Conservation (phyloP, 2,888 invertebrate species). For the Luperina nickerlii region DNA sequence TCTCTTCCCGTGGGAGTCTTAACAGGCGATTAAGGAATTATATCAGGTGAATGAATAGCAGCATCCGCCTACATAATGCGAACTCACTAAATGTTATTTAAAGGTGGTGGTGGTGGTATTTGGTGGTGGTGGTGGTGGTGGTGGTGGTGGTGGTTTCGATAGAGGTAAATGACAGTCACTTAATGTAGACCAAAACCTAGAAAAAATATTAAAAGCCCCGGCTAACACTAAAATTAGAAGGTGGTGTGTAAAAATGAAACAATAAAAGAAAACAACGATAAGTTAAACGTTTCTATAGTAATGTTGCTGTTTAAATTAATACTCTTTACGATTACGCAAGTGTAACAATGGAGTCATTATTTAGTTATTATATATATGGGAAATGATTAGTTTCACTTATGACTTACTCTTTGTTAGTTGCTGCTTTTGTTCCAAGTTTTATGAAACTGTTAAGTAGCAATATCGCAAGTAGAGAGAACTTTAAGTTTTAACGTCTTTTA, state of each 20-base stretch:
- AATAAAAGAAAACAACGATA: conserved; percentile 41
- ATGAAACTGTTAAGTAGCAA: conserved; percentile 54
- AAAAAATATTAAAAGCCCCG: conserved; percentile 1
- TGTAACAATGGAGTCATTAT: conserved; percentile 66
- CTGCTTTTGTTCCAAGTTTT: conserved; percentile 64
- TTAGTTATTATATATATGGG: conserved; percentile 60
- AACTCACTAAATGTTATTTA: conserved; percentile 27
- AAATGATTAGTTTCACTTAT: conserved; percentile 67
- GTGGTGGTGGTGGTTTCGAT: too few species aligned
- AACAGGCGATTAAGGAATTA: conserved; percentile 47
- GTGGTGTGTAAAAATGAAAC: conserved; percentile 26
- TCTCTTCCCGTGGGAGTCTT: conserved; percentile 49
- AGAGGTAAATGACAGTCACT: not conserved
- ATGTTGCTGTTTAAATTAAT: conserved; percentile 55
- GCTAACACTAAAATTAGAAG: conserved; percentile 2
- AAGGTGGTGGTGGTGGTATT: too few species aligned
- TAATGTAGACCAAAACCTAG: conserved; percentile 7
- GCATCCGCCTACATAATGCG: conserved; percentile 33
- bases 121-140: too few species aligned
- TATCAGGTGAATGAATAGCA: conserved; percentile 41
- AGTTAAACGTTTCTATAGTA: conserved; percentile 21
- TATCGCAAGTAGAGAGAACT: conserved; percentile 47
- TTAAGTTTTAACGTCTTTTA: conserved; percentile 52
- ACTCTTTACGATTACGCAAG: conserved; percentile 53
- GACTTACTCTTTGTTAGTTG: conserved; percentile 57